Percentiles rank a stretch among this genome's conserved stretches.
Evolutionary conservation across 2,113 vertebrate genomes (phyloP).

Genomic region (Gymnocephalus cernua): DNA sequence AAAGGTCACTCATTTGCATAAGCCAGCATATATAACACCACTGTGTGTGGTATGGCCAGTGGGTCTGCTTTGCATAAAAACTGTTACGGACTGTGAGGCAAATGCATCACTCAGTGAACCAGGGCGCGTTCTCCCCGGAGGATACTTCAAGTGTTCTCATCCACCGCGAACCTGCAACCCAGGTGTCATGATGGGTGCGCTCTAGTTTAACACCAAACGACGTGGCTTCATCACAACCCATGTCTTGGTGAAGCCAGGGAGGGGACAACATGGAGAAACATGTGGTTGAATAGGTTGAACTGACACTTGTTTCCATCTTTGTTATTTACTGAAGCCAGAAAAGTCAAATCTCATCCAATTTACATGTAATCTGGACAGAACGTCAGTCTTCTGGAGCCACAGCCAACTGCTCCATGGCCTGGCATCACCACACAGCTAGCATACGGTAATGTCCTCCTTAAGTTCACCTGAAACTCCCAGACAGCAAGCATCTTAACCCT

Average conservation of each 20-base stretch:
- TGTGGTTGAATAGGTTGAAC: neutral
- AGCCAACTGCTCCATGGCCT: too few relatives aligned
- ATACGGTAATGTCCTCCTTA: too few relatives aligned
- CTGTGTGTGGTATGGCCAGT: constrained; percentile 57
- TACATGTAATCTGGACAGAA: too few relatives aligned
- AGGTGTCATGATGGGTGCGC: constrained; percentile 25
- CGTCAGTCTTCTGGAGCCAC: too few relatives aligned
- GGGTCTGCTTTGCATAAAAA: constrained; percentile 68
- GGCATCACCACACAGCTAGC: too few relatives aligned
- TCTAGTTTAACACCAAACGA: neutral
- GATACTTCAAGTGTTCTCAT: constrained; percentile 39
- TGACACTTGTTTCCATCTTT: constrained; percentile 19
- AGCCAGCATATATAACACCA: constrained; percentile 60
- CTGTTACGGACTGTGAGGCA: constrained; percentile 45
- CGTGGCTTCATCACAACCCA: neutral
- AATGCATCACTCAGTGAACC: constrained; percentile 62
- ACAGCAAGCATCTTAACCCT: too few relatives aligned
- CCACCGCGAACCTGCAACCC: constrained; percentile 19
- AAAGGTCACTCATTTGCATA: constrained; percentile 78
- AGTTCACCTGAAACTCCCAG: too few relatives aligned
- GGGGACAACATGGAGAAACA: neutral
- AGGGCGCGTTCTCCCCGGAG: constrained; percentile 24
- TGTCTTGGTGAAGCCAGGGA: neutral
- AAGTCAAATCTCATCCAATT: constrained; percentile 7
- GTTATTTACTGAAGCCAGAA: neutral